A percentile compares a stretch with the other conserved stretches of the same genome.
phyloP scores from a whole-genome alignment of 2,888 invertebrate genomes.

The Adelognathus sp. region DNA sequence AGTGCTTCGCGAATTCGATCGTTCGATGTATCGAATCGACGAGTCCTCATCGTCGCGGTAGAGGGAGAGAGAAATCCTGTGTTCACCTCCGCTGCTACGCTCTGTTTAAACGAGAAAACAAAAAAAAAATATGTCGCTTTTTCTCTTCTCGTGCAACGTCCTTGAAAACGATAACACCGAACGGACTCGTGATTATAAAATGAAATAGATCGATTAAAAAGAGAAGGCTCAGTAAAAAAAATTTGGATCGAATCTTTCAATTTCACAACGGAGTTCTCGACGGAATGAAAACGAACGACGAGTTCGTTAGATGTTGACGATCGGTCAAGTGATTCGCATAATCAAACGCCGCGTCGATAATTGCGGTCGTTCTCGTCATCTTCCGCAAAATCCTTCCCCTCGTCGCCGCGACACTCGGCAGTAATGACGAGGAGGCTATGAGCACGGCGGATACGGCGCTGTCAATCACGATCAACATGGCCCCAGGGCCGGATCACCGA shows the following conservation, averaged over 20 bases:
- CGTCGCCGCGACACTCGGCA: constrained; percentile 7
- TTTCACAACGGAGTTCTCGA: background rate
- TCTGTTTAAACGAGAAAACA: constrained; percentile 11
- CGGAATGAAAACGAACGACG: background rate
- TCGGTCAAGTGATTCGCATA: constrained; percentile 7
- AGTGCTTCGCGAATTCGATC: constrained; percentile 25
- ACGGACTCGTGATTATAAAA: constrained; percentile 5
- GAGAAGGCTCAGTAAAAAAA: background rate
- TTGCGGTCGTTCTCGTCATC: too few species aligned
- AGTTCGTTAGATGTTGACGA: constrained; percentile 41
- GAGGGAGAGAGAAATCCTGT: too few species aligned
- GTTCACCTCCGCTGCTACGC: constrained; percentile 10
- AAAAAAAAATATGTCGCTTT: constrained; percentile 20
- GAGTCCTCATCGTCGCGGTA: constrained; percentile 26
- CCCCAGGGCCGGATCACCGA: constrained; percentile 90
- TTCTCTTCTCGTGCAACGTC: background rate
- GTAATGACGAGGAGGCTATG: constrained; percentile 58
- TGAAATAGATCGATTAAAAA: background rate
- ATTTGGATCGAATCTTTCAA: background rate
- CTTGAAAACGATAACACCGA: constrained; percentile 11
- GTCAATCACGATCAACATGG: constrained; percentile 84
- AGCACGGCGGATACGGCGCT: constrained; percentile 65
- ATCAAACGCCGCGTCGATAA: constrained; percentile 14
- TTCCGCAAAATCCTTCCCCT: too few species aligned
- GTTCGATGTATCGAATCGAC: constrained; percentile 41